Evolutionary conservation across 2,888 invertebrate species (phyloP).

Genomic region (Malthinus flaveolus): DNA sequence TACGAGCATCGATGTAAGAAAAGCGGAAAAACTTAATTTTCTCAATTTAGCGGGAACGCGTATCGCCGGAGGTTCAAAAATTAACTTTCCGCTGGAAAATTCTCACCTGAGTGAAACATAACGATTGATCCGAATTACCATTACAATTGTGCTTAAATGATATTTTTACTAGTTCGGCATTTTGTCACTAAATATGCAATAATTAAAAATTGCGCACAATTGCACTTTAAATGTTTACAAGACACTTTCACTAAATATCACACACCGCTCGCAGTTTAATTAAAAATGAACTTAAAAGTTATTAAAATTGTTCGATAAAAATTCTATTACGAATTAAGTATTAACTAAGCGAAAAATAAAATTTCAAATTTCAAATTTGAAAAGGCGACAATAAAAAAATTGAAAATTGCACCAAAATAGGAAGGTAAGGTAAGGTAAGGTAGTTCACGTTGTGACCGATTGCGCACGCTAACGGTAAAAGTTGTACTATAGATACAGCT

Average conservation of each 20-base stretch:
- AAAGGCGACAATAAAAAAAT: not conserved
- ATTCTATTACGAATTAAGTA: not conserved
- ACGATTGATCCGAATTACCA: constrained; percentile 46
- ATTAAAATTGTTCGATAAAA: not conserved
- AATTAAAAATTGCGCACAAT: not conserved
- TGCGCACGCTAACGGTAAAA: constrained; percentile 53
- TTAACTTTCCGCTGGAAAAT: not conserved
- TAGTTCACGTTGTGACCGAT: constrained; percentile 40
- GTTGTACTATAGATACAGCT: constrained; percentile 56
- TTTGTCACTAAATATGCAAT: not conserved
- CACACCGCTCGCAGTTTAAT: not conserved
- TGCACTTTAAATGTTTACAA: not conserved
- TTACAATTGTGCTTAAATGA: not conserved
- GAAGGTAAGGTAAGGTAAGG: constrained; percentile 28
- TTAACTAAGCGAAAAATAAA: constrained; percentile 1
- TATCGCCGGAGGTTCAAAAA: no score
- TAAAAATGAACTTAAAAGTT: not conserved
- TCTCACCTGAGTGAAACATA: constrained; percentile 54
- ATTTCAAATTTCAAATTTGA: constrained; percentile 6
- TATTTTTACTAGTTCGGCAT: not conserved
- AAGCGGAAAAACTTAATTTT: no score
- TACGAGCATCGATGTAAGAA: no score
- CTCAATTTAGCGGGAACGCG: no score
- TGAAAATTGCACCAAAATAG: not conserved
- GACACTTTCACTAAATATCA: constrained; percentile 6